Evolutionary conservation across 2,888 invertebrate genomes (phyloP).

Genomic region (Dynastes hyllus): DNA sequence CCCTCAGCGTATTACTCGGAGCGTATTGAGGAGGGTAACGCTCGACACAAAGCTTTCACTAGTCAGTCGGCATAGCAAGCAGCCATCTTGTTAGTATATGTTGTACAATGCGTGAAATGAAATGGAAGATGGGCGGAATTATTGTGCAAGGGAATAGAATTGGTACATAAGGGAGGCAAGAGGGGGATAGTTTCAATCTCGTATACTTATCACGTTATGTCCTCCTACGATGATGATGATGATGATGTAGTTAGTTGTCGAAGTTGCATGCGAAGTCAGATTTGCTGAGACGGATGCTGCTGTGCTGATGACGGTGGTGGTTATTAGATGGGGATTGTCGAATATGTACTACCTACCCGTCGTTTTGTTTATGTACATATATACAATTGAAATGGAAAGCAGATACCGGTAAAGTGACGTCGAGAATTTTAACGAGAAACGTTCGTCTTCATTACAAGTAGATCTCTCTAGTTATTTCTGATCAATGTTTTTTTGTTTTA

Average conservation of each 20-base stretch:
- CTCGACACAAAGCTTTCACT: conserved; percentile 56
- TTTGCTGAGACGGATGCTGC: conserved; percentile 15
- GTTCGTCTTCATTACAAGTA: neutral
- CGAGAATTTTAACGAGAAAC: conserved; percentile 36
- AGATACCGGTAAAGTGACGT: conserved; percentile 19
- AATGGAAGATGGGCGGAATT: conserved; percentile 56
- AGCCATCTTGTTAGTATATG: conserved; percentile 57
- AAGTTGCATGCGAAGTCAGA: conserved; percentile 25
- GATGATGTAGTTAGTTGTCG: conserved; percentile 31
- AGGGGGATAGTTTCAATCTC: conserved; percentile 49
- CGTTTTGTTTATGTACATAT: neutral
- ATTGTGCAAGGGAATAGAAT: conserved; percentile 34
- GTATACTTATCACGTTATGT: conserved; percentile 53
- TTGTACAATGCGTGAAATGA: conserved; percentile 58
- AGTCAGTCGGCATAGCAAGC: conserved; percentile 54
- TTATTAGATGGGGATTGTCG: conserved; percentile 25
- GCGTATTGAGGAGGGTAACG: conserved; percentile 41
- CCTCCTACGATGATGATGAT: conserved; percentile 25
- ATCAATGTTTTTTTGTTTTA: too few relatives aligned
- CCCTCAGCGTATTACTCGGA: conserved; percentile 12
- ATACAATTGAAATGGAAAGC: conserved; percentile 39
- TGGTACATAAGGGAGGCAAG: neutral
- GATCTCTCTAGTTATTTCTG: neutral
- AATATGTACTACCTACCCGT: neutral
- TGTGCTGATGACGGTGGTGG: conserved; percentile 17